These are phyloP conservation scores for Apamea monoglypha DNA, from an alignment of 2,888 invertebrate species.

Conservation along the genomic window DNA sequence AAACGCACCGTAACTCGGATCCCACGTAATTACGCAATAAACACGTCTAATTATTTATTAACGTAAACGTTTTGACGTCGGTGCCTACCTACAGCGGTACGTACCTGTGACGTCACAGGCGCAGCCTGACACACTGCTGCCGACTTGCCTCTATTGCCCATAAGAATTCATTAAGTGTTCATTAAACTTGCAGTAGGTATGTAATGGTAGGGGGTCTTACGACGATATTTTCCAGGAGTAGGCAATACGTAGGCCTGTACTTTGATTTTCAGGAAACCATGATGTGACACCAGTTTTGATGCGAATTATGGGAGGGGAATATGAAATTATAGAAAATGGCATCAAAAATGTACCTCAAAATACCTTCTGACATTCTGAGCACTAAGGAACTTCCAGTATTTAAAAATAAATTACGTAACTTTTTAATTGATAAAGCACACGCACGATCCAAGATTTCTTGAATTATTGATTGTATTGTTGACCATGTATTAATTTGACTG, in stretches of 20 bases:
- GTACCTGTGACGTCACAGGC: constrained; percentile 5
- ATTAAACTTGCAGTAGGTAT: constrained; percentile 23
- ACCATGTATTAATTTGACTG: too few relatives aligned
- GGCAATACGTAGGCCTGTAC: background rate
- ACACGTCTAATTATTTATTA: constrained; percentile 42
- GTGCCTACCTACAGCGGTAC: background rate
- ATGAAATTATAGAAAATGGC: background rate
- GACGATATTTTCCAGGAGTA: background rate
- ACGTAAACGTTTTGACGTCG: constrained; percentile 13
- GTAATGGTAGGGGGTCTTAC: background rate
- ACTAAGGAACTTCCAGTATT: too few relatives aligned
- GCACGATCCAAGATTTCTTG: too few relatives aligned
- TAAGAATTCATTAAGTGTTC: constrained; percentile 43
- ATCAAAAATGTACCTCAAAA: too few relatives aligned
- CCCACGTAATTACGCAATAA: constrained; percentile 31
- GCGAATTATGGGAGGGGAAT: background rate
- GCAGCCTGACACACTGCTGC: constrained; percentile 1
- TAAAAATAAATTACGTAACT: too few relatives aligned
- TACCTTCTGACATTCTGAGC: too few relatives aligned
- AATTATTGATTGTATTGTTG: too few relatives aligned
- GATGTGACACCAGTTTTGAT: background rate
- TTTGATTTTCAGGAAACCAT: background rate
- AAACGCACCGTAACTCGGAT: too few relatives aligned
- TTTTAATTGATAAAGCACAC: too few relatives aligned
- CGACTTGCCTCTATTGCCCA: constrained; percentile 34